phyloP scores from a whole-genome alignment of 2,797 vertebrate genomes.

The Corythornis leucogaster region DNA sequence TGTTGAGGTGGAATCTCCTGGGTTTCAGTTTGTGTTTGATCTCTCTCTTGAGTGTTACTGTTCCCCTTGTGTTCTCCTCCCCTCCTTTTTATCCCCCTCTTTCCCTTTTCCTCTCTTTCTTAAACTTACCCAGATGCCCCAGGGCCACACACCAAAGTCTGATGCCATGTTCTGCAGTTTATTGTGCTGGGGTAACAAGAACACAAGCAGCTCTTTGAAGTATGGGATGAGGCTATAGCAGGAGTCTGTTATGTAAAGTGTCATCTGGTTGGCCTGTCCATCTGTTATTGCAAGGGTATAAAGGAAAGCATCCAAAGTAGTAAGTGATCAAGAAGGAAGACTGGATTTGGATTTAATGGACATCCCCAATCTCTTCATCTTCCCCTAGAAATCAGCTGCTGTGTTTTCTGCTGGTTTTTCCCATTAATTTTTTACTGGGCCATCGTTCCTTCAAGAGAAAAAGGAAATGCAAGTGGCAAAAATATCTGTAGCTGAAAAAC shows the following conservation, averaged over 20 bases:
- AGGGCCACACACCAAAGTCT: not conserved
- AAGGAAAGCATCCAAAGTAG: not conserved
- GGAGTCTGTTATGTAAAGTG: not conserved
- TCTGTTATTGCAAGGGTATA: not conserved
- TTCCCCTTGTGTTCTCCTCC: not conserved
- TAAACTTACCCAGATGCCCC: not conserved
- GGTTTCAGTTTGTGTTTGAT: too few species aligned
- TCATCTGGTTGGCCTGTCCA: not conserved
- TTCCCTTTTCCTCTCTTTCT: not conserved
- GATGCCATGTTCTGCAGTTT: not conserved
- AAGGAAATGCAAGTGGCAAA: not conserved
- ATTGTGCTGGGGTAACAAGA: not conserved
- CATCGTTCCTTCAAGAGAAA: not conserved
- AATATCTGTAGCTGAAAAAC: not conserved
- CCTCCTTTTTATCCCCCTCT: accelerated
- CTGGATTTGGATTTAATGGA: not conserved
- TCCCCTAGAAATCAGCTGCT: not conserved
- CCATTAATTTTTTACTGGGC: not conserved
- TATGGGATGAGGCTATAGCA: not conserved
- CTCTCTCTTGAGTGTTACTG: too few species aligned
- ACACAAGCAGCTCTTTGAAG: not conserved
- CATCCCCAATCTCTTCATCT: not conserved
- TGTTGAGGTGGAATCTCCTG: too few species aligned
- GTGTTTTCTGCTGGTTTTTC: not conserved
- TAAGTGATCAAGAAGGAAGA: not conserved